Evolutionary conservation across 2,888 invertebrate species (phyloP).

Genomic region (Yponomeuta sedellus): DNA sequence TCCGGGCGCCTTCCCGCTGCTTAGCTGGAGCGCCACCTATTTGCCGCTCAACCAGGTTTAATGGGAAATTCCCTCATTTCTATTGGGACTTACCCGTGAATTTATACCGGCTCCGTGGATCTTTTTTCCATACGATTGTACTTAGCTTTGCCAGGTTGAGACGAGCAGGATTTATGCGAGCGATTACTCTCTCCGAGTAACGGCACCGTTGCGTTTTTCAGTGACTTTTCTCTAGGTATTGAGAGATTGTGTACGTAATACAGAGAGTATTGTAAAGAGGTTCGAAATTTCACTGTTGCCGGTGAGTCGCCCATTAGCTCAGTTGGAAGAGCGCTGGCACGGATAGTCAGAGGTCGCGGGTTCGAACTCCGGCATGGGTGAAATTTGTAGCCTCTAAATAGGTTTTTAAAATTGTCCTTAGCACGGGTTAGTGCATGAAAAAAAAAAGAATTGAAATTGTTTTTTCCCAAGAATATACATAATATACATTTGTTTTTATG

Average conservation of each 20-base stretch:
- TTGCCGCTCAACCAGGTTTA: conserved; percentile 61
- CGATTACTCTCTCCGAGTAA: not conserved
- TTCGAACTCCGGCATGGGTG: no score
- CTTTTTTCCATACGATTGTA: conserved; percentile 66
- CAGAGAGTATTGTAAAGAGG: no score
- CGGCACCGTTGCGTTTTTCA: not conserved
- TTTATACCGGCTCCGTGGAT: conserved; percentile 56
- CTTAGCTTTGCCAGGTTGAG: conserved; percentile 26
- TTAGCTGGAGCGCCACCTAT: conserved; percentile 61
- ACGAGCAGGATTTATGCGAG: conserved; percentile 24
- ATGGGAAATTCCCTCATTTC: conserved; percentile 66
- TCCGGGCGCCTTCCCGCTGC: conserved; percentile 46
- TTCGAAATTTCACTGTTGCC: no score
- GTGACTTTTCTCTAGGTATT: not conserved
- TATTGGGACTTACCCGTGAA: conserved; percentile 63
- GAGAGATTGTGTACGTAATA: no score
- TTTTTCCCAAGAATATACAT: not conserved
- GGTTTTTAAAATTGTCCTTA: no score
- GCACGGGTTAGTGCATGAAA: no score
- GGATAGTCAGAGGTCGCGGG: no score
- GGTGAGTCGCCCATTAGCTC: no score
- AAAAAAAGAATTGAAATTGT: no score
- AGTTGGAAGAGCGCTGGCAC: no score
- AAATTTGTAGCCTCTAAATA: no score
- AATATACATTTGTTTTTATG: not conserved